A percentile compares a stretch with the other conserved stretches of the same genome.
Evolutionary conservation across 1,140 invertebrate genomes (phyloP).

Genomic region (Bombus turneri): DNA sequence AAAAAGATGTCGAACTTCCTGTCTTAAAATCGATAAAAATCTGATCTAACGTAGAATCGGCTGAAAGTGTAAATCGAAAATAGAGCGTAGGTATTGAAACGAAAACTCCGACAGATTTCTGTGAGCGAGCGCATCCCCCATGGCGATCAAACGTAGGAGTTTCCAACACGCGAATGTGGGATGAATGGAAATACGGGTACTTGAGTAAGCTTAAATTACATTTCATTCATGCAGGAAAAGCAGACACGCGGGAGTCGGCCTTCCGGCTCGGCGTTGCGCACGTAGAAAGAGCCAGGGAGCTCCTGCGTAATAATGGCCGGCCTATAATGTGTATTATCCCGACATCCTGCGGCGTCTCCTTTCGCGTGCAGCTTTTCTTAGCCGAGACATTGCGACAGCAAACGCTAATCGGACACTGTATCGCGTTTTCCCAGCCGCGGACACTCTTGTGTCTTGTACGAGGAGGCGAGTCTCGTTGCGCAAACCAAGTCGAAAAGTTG

Average conservation of each 20-base stretch:
- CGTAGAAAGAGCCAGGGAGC: slow-evolving; percentile 39
- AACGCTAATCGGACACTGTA: slow-evolving; percentile 31
- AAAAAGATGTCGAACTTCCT: no score
- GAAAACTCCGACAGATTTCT: background rate
- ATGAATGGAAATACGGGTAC: slow-evolving; percentile 71
- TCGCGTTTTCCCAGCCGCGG: background rate
- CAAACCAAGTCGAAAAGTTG: slow-evolving; percentile 5
- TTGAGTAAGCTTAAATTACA: slow-evolving; percentile 70
- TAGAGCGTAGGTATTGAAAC: background rate
- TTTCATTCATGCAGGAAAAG: slow-evolving; percentile 71
- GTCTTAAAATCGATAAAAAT: background rate
- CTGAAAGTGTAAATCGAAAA: background rate
- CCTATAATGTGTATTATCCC: slow-evolving; percentile 67
- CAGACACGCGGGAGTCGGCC: slow-evolving; percentile 66
- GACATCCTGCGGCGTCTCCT: slow-evolving; percentile 63
- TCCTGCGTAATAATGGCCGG: slow-evolving; percentile 61
- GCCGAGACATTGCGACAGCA: slow-evolving; percentile 53
- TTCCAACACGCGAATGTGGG: slow-evolving; percentile 53
- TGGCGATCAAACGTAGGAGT: slow-evolving; percentile 41
- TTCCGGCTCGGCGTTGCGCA: slow-evolving; percentile 61
- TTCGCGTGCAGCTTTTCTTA: slow-evolving; percentile 53
- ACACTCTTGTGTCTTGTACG: background rate
- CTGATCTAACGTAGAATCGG: background rate
- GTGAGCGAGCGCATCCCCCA: background rate
- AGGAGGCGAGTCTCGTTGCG: slow-evolving; percentile 2